These are phyloP conservation scores for Polylopha cassiicola DNA, from an alignment of 2,888 invertebrate genomes.

Conservation along the genomic window DNA sequence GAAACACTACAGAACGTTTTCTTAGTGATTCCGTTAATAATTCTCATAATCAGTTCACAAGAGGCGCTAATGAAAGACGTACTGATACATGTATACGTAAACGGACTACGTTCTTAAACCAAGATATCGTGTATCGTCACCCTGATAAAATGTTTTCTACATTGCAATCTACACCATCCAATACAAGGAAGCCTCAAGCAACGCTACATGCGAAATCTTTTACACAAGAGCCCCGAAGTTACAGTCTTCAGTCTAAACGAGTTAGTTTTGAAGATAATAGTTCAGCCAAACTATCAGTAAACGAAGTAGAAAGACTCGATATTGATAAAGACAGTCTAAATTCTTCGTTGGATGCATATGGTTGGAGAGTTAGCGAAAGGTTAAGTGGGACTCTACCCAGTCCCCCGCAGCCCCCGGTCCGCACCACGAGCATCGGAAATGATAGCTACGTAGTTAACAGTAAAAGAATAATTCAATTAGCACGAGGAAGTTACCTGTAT, in stretches of 20 bases:
- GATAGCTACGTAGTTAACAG: conserved; percentile 34
- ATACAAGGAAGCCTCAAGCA: conserved; percentile 31
- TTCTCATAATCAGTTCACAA: conserved; percentile 43
- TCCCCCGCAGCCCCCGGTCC: conserved; percentile 56
- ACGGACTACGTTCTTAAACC: conserved; percentile 33
- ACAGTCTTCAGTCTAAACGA: conserved; percentile 41
- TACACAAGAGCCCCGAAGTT: conserved; percentile 30
- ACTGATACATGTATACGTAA: conserved; percentile 54
- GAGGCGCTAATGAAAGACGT: conserved; percentile 55
- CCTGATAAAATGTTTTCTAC: conserved; percentile 42
- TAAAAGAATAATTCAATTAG: conserved; percentile 33
- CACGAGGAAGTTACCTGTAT: conserved; percentile 38
- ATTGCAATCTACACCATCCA: conserved; percentile 26
- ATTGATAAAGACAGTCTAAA: background rate
- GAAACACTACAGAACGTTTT: too few relatives aligned
- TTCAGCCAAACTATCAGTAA: conserved; percentile 22
- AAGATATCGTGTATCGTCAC: conserved; percentile 50
- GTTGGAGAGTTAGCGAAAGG: conserved; percentile 31
- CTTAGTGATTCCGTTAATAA: conserved; percentile 41
- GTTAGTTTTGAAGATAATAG: conserved; percentile 52
- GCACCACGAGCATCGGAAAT: conserved; percentile 55
- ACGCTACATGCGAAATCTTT: conserved; percentile 42
- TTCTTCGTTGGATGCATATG: conserved; percentile 4
- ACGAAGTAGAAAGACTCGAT: background rate
- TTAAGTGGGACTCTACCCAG: conserved; percentile 26